A percentile compares a stretch with the other conserved stretches of the same genome.
Conservation (phyloP, 2,113 vertebrate genomes). For the Eublepharis macularius region DNA sequence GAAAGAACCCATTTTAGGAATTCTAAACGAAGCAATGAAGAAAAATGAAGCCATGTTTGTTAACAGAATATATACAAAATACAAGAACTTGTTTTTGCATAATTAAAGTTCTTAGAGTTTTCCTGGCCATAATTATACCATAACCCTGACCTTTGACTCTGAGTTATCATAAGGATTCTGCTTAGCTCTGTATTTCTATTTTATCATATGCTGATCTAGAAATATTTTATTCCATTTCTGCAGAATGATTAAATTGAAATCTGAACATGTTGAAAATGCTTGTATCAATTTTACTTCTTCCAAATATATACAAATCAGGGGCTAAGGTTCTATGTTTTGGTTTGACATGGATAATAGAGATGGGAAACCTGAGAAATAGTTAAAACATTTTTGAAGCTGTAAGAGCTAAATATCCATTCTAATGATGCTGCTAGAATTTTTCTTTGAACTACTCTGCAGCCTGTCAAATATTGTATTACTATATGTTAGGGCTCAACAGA, state of each 20-base stretch:
- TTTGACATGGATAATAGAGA: not conserved
- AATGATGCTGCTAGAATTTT: not conserved
- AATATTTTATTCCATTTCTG: not conserved
- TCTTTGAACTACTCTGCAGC: too few species aligned
- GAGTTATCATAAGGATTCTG: too few species aligned
- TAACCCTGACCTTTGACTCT: too few species aligned
- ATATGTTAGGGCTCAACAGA: too few species aligned
- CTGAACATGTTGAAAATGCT: not conserved
- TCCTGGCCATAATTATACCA: not conserved
- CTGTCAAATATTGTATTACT: not conserved
- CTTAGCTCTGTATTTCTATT: not conserved
- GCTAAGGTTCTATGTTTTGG: not conserved
- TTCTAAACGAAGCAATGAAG: not conserved
- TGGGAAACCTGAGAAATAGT: not conserved
- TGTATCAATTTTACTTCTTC: not conserved
- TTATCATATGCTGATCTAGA: not conserved
- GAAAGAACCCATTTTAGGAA: not conserved
- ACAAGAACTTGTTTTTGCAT: not conserved
- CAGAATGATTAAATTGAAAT: not conserved
- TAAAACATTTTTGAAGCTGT: not conserved
- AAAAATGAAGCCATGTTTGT: not conserved
- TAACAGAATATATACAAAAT: not conserved
- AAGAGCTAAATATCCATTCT: not conserved
- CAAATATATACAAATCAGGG: too few species aligned
- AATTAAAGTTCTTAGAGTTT: not conserved